Evolutionary conservation across 1,140 invertebrate species (phyloP).

Genomic region (Formica exsecta): DNA sequence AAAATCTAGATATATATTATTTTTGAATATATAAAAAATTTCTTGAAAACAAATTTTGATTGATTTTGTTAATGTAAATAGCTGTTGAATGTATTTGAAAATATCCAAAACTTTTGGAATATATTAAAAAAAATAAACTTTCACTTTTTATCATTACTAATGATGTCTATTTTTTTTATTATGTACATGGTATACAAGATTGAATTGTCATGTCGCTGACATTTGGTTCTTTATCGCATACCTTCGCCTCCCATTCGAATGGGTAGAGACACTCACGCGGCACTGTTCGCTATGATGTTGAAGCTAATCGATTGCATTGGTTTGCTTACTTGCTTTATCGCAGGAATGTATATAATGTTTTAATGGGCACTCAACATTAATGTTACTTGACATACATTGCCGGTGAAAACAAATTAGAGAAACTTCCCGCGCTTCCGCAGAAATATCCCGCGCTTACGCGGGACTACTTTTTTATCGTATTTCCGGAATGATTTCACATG

Average conservation of each 20-base stretch:
- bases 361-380: slow-evolving; percentile 53
- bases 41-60: too few species aligned
- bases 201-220: slow-evolving; percentile 6
- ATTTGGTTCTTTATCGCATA: not conserved
- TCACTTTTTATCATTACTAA: too few species aligned
- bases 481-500: slow-evolving; percentile 26
- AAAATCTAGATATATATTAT: too few species aligned
- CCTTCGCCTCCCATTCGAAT: not conserved
- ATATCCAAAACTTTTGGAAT: too few species aligned
- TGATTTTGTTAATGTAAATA: too few species aligned
- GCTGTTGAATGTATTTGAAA: too few species aligned
- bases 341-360: slow-evolving; percentile 63
- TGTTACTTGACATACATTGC: slow-evolving; percentile 19
- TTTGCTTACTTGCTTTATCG: slow-evolving; percentile 61
- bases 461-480: slow-evolving; percentile 21
- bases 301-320: slow-evolving; percentile 60
- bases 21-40: too few species aligned
- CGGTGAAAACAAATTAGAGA: slow-evolving; percentile 72
- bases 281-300: slow-evolving; percentile 51
- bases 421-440: slow-evolving; percentile 73
- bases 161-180: not conserved
- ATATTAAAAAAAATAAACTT: too few species aligned
- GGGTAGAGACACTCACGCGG: not conserved
- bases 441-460: slow-evolving; percentile 18
- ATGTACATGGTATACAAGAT: not conserved